Evolutionary conservation across 2,888 invertebrate species (phyloP).

Genomic region (Xestia rhomboidea): DNA sequence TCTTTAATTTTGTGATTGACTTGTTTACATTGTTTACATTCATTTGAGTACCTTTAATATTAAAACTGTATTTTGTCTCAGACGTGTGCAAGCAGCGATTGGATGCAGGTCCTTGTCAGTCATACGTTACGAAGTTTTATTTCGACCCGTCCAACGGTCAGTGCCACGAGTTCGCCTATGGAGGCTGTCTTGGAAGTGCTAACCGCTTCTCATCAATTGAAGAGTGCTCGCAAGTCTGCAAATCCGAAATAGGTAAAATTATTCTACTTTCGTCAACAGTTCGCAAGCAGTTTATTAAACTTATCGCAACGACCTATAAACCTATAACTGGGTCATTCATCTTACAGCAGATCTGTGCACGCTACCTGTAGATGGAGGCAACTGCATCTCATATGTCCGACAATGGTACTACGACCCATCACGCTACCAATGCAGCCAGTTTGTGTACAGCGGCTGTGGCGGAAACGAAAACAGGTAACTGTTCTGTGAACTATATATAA

Average conservation of each 20-base stretch:
- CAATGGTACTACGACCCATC: slow-evolving; percentile 96
- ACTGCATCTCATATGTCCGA: slow-evolving; percentile 93
- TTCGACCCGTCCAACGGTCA: slow-evolving; percentile 91
- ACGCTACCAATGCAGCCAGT: slow-evolving; percentile 92
- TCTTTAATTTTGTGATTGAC: not conserved
- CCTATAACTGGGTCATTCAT: not conserved
- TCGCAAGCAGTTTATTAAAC: slow-evolving; percentile 4
- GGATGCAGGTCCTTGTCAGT: slow-evolving; percentile 93
- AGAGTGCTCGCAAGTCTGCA: slow-evolving; percentile 91
- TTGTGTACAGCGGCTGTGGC: slow-evolving; percentile 97
- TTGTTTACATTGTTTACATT: too few species aligned
- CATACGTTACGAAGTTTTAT: slow-evolving; percentile 92
- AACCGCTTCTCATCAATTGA: slow-evolving; percentile 94
- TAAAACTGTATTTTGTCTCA: slow-evolving; percentile 71
- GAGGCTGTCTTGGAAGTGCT: slow-evolving; percentile 96
- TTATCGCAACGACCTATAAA: not conserved
- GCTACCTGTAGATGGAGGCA: slow-evolving; percentile 93
- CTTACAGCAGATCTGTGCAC: slow-evolving; percentile 90
- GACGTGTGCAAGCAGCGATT: slow-evolving; percentile 93
- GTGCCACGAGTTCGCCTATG: slow-evolving; percentile 94
- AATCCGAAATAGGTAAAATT: slow-evolving; percentile 57
- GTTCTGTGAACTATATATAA: not conserved
- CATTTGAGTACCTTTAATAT: not conserved
- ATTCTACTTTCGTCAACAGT: not conserved
- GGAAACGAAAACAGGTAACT: slow-evolving; percentile 97